These are phyloP conservation scores for Muraenolepis orangiensis DNA, from an alignment of 2,797 vertebrate genomes.

Conservation along the genomic window DNA sequence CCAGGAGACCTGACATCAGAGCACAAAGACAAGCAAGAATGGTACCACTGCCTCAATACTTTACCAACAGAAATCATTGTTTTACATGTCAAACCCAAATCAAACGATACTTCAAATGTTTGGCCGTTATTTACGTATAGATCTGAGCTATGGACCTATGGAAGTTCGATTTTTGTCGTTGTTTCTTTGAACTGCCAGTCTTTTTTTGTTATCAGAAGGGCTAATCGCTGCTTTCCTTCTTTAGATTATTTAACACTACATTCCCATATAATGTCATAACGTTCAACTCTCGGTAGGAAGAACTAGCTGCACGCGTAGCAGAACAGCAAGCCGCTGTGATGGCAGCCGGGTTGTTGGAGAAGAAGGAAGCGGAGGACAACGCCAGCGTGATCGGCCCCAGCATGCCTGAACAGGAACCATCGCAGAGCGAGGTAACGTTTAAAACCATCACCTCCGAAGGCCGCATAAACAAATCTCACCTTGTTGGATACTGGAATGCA, in stretches of 20 bases:
- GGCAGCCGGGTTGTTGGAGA: slow-evolving; percentile 73
- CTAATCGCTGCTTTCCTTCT: background rate
- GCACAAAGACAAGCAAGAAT: slow-evolving; percentile 73
- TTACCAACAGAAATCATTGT: background rate
- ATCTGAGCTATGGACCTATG: background rate
- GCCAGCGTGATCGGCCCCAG: slow-evolving; percentile 69
- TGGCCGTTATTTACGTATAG: too few relatives aligned
- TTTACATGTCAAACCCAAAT: background rate
- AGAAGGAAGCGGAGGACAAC: slow-evolving; percentile 74
- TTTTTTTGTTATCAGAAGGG: background rate
- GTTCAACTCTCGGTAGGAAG: slow-evolving; percentile 71
- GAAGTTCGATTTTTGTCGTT: background rate
- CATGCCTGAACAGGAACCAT: slow-evolving; percentile 79
- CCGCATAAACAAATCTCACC: background rate
- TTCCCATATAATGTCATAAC: background rate
- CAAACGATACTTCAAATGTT: too few relatives aligned
- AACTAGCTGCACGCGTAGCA: slow-evolving; percentile 73
- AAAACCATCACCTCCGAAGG: background rate
- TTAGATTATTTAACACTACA: background rate
- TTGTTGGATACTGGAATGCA: background rate
- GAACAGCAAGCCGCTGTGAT: slow-evolving; percentile 77
- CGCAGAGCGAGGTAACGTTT: slow-evolving; percentile 46
- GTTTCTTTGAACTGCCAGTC: background rate
- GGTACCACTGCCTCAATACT: slow-evolving; percentile 46
- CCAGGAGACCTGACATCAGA: slow-evolving; percentile 68